Percentiles rank a stretch among this genome's conserved stretches.
phyloP scores from a whole-genome alignment of 2,888 invertebrate species.

The Nipponacmea schrenckii region DNA sequence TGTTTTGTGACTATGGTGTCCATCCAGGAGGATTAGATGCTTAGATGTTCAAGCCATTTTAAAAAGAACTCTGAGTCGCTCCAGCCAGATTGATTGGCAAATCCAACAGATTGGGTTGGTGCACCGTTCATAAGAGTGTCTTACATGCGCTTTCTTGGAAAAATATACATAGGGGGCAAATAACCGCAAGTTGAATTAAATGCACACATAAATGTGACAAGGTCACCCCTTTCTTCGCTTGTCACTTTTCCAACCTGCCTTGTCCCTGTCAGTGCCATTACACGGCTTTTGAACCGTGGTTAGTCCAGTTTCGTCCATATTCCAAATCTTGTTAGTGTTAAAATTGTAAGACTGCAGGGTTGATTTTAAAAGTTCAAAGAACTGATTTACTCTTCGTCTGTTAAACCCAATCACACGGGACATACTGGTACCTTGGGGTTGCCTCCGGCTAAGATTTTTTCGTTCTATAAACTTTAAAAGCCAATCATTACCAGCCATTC shows the following conservation, averaged over 20 bases:
- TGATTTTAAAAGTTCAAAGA: too few species aligned
- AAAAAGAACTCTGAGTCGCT: slow-evolving; percentile 41
- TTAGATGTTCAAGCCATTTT: slow-evolving; percentile 59
- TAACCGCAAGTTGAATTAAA: slow-evolving; percentile 23
- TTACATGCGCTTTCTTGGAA: slow-evolving; percentile 55
- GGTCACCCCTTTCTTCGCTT: slow-evolving; percentile 25
- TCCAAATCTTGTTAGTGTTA: too few species aligned
- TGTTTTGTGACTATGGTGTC: too few species aligned
- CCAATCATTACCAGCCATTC: too few species aligned
- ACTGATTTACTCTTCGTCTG: too few species aligned
- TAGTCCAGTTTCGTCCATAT: too few species aligned
- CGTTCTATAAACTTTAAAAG: too few species aligned
- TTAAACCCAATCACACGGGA: too few species aligned
- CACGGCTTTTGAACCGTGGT: too few species aligned
- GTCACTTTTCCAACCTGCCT: slow-evolving; percentile 17
- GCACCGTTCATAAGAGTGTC: slow-evolving; percentile 49
- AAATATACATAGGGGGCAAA: slow-evolving; percentile 40
- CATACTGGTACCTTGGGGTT: too few species aligned
- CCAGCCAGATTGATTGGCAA: slow-evolving; percentile 51
- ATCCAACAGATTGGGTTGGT: slow-evolving; percentile 21
- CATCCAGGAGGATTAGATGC: slow-evolving; percentile 54
- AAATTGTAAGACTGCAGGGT: too few species aligned
- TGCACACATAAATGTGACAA: slow-evolving; percentile 2
- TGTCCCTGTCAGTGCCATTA: slow-evolving; percentile 14
- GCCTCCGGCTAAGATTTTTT: too few species aligned